Evolutionary conservation across 1,140 invertebrate genomes (phyloP).

Genomic region (Choristoneura fumiferana): DNA sequence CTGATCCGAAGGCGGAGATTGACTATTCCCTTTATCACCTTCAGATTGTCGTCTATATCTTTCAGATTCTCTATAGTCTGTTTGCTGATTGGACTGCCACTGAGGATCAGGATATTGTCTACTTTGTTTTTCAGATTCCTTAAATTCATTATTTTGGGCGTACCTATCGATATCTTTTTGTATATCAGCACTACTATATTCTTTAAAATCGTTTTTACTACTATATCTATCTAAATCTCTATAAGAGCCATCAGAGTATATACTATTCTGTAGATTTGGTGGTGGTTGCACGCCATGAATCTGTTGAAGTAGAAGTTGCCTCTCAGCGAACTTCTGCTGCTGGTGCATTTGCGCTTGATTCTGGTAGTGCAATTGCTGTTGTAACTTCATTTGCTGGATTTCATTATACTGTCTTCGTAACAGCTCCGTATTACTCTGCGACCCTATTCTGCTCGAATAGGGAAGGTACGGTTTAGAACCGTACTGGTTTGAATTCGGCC

Average conservation of each 20-base stretch:
- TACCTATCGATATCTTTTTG: slow-evolving; percentile 61
- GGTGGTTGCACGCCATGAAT: slow-evolving; percentile 75
- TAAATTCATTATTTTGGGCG: slow-evolving; percentile 60
- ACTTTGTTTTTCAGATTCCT: slow-evolving; percentile 55
- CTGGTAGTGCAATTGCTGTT: slow-evolving; percentile 80
- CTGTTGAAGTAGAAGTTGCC: slow-evolving; percentile 77
- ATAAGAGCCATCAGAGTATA: slow-evolving; percentile 67
- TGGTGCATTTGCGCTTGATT: slow-evolving; percentile 81
- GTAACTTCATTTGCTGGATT: slow-evolving; percentile 81
- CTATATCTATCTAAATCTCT: slow-evolving; percentile 68
- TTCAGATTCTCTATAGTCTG: slow-evolving; percentile 54
- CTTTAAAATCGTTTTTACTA: slow-evolving; percentile 70
- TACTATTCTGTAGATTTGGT: slow-evolving; percentile 70
- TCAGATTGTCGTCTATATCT: slow-evolving; percentile 45
- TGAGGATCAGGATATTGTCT: slow-evolving; percentile 60
- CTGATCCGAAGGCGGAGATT: slow-evolving; percentile 57
- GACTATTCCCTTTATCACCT: slow-evolving; percentile 49
- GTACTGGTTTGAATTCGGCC: slow-evolving; percentile 67
- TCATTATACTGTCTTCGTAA: slow-evolving; percentile 80
- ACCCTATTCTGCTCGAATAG: slow-evolving; percentile 73
- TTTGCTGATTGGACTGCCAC: slow-evolving; percentile 57
- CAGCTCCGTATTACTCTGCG: slow-evolving; percentile 77
- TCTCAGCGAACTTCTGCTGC: slow-evolving; percentile 80
- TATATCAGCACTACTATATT: slow-evolving; percentile 56
- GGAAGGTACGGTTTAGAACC: slow-evolving; percentile 71